Percentiles rank a stretch among this genome's conserved stretches.
Evolutionary conservation across 2,888 invertebrate genomes (phyloP).

Genomic region (Carterocephalus palaemon): DNA sequence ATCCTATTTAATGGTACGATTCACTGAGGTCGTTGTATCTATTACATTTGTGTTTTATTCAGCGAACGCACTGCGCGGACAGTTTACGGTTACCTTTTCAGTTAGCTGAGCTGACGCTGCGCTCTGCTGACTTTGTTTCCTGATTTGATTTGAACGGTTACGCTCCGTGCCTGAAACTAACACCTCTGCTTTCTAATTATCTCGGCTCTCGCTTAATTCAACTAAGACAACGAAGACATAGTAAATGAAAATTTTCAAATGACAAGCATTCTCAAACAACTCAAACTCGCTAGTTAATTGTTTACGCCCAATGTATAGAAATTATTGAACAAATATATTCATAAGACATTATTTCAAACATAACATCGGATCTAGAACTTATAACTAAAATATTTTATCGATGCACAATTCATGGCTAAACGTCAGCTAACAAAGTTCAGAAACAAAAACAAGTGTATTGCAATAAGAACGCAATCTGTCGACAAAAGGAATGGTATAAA

Average conservation of each 20-base stretch:
- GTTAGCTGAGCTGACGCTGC: conserved; percentile 34
- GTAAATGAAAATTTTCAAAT: not conserved
- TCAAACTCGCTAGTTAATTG: too few relatives aligned
- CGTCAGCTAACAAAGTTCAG: not conserved
- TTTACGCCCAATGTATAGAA: too few relatives aligned
- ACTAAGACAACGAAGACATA: too few relatives aligned
- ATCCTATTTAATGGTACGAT: conserved; percentile 17
- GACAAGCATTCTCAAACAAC: too few relatives aligned
- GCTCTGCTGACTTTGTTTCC: conserved; percentile 37
- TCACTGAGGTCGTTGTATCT: conserved; percentile 22
- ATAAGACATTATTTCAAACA: too few relatives aligned
- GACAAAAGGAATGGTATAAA: conserved; percentile 50
- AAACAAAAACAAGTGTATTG: too few relatives aligned
- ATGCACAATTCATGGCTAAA: too few relatives aligned
- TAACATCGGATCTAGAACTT: too few relatives aligned
- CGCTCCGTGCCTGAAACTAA: conserved; percentile 22
- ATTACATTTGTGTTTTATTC: conserved; percentile 23
- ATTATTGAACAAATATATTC: too few relatives aligned
- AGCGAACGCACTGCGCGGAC: conserved; percentile 22
- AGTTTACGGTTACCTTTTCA: conserved; percentile 34
- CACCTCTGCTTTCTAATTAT: conserved; percentile 20
- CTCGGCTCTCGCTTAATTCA: too few relatives aligned
- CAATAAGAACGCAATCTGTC: too few relatives aligned
- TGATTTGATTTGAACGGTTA: conserved; percentile 29
- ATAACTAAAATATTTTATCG: too few relatives aligned